Evolutionary conservation across 2,888 invertebrate genomes (phyloP).

Genomic region (Sinhomidia bicolor): DNA sequence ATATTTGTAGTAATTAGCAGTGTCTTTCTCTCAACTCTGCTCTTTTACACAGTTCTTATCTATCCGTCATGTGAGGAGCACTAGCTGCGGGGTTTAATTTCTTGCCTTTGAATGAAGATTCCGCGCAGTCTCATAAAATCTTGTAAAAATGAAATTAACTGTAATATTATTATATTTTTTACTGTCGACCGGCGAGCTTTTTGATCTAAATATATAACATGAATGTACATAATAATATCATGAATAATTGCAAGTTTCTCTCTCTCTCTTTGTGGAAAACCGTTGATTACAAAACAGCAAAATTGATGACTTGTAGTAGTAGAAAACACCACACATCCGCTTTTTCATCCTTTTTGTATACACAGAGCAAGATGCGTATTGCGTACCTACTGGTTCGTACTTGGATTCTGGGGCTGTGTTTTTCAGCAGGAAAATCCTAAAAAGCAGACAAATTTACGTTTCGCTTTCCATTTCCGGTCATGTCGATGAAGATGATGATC

Average conservation of each 20-base stretch:
- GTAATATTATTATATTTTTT: conserved; percentile 11
- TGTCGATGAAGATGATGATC: conserved; percentile 73
- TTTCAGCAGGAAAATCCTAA: conserved; percentile 59
- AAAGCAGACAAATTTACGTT: conserved; percentile 71
- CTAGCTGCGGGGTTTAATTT: conserved; percentile 9
- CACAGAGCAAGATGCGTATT: conserved; percentile 3
- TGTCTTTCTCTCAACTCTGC: conserved; percentile 19
- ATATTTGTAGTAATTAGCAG: conserved; percentile 38
- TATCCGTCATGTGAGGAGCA: conserved; percentile 1
- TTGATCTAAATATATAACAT: background rate
- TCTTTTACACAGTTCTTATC: background rate
- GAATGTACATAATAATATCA: background rate
- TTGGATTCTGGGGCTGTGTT: conserved; percentile 11
- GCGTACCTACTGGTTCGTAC: too few relatives aligned
- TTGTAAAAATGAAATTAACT: conserved; percentile 20
- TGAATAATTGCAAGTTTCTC: too few relatives aligned
- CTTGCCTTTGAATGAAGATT: conserved; percentile 1
- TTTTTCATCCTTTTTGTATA: background rate
- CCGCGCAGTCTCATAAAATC: conserved; percentile 4
- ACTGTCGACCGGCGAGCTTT: background rate
- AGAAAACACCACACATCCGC: conserved; percentile 32
- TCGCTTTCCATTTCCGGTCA: conserved; percentile 75
- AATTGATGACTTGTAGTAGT: conserved; percentile 48
- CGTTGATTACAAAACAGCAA: conserved; percentile 24
- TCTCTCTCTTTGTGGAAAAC: background rate